These are phyloP conservation scores for Barnardius zonarius DNA, from an alignment of 2,113 vertebrate species.

Conservation along the genomic window DNA sequence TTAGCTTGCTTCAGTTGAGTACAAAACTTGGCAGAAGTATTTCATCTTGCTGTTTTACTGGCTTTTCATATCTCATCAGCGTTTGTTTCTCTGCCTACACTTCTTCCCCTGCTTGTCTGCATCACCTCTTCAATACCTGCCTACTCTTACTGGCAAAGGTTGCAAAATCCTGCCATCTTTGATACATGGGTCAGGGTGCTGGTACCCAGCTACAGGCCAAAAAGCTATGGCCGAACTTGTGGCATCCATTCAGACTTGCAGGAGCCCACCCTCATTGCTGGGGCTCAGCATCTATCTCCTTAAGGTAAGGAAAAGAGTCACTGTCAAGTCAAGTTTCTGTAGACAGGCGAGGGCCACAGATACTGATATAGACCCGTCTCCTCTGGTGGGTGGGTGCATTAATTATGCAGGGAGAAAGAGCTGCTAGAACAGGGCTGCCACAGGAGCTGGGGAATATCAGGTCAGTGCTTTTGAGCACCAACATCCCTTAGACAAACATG, in stretches of 20 bases:
- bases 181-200: neutral
- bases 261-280: rapidly evolving
- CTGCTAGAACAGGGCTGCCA: neutral
- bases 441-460: neutral
- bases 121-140: neutral
- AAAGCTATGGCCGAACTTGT: neutral
- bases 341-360: neutral
- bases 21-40: neutral
- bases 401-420: neutral
- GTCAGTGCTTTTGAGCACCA: neutral
- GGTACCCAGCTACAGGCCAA: neutral
- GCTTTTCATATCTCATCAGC: neutral
- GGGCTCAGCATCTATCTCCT: neutral
- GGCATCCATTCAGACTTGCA: neutral
- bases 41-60: neutral
- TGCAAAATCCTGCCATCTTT: neutral
- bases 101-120: neutral
- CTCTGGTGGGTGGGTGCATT: rapidly evolving
- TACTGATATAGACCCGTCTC: neutral
- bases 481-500: neutral
- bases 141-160: neutral
- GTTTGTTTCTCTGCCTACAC: neutral
- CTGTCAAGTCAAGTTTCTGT: neutral
- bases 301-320: neutral
- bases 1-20: neutral